Base-by-base conservation (phyloP, 1,140 invertebrate genomes). In the Halyomorpha halys region DNA sequence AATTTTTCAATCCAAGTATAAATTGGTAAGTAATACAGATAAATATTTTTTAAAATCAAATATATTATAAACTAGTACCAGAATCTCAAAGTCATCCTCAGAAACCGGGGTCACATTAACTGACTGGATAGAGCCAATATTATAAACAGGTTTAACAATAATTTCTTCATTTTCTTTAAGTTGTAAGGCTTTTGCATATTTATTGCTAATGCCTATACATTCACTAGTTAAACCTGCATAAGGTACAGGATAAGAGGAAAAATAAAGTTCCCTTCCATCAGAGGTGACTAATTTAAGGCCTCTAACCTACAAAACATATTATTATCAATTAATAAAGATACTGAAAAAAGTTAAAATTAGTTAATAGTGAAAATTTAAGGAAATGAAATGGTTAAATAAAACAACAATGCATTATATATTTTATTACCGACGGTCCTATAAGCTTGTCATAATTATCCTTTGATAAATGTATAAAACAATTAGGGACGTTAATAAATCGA, bases 81-180 rank as follows among this genome's bases (percentile, higher is more conserved):
- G 63, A 51, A 74, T 77, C 71, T 80, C 77, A 75, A 75, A 79
- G 67, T 81, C 79, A 73, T 79, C 74, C 23, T 68, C 59, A 16
- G 76, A 72, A 14, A 74, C 23, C 44, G 79, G 78, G 3, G 65
- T 59, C 11, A 72, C 69, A 44, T 65, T 47, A 39, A 70, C 53
- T 23, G 49, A 64, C 56, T 67, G 64, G 3, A 73, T 14, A 16
- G 69, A 53, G n/a, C 47, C 45, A n/a, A 65, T 16, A 34, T 65
- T 51, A 30, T 64, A 39, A 13, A 62, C 19, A 27, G 70, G 21
- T 13, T 60, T 51, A 39, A 71, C 27, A 18, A 64, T 56, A 1
- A 73, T 67, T 19, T 62, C 53, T 23, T 72, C 69, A 18, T 67
- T 67, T 59, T 73, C 68, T 51, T 66, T 62, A 1, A 73, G 44